Evolutionary conservation across 2,797 vertebrate genomes (phyloP), one percentile per base, ranked within the genome.

Genomic region (Poecilia gillii): DNA sequence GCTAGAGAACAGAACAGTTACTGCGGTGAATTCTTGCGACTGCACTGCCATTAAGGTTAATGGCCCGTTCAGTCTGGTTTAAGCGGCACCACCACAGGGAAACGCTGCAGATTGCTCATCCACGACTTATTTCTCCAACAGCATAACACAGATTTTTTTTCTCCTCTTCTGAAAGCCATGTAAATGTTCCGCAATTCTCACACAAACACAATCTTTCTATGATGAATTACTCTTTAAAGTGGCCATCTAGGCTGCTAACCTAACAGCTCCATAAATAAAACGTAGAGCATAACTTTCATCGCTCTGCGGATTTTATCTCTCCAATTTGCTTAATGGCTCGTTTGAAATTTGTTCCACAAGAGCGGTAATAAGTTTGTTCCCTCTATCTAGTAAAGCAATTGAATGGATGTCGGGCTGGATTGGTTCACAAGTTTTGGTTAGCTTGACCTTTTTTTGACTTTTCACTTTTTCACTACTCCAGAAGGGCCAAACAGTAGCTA

Each of bases 51-150:
- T 97, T 96, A 97, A 95, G 95, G 96, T 97, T 97, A 98, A 98
- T 98, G 97, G 97, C 93, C 96, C 97, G 88, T 98, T 96, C 96
- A 96, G 97, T 96, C 96, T 97, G 97, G 96, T 96, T 96, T 95
- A 97, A 98, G 97, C 95, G 94, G 95, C 94, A 94, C 96, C 93
- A 96, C 97, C 95, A 92, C 87, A 89, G 97, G 96, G 96, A 96
- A 76, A 45, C 74, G 72, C 91, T 72, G 84, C 92, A 96, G 28
- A 93, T 95, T 95, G 95, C 94, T 97, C 96, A 96, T 92, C 96
- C 96, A 95, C 96, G 95, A 96, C 96, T 94, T 92, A 92, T 87
- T 95, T 94, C 95, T 93, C 95, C 94, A 94, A 94, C 47, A 95
- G 94, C 95, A 91, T 91, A 89, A 92, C 92, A 94, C 90, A 86